Evolutionary conservation across 2,113 vertebrate genomes (phyloP).

Genomic region (Cyanoramphus novaezelandiae): DNA sequence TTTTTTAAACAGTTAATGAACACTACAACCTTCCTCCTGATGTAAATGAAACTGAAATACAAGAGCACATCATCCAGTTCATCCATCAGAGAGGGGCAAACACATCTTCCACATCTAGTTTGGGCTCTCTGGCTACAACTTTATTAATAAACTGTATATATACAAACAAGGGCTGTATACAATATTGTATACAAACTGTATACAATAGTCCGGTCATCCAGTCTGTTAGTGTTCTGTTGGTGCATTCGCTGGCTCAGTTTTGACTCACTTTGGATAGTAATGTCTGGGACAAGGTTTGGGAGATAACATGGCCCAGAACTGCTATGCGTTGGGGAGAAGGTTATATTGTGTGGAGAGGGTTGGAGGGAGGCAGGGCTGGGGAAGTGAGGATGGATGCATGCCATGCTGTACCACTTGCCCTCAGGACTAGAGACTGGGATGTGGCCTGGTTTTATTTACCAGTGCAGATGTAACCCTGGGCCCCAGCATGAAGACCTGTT

Average conservation of each 20-base stretch:
- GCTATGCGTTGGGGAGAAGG: not conserved
- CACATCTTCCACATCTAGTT: not conserved
- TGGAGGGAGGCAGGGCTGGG: not conserved
- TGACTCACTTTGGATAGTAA: not conserved
- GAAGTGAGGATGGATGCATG: rapidly evolving
- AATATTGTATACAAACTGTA: not conserved
- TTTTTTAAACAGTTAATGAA: not conserved
- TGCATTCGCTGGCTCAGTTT: not conserved
- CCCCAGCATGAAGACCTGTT: not conserved
- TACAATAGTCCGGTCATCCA: rapidly evolving
- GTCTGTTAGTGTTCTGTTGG: not conserved
- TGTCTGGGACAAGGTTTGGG: not conserved
- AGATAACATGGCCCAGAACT: not conserved
- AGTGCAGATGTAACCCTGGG: rapidly evolving
- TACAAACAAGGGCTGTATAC: not conserved
- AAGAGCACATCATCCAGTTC: not conserved
- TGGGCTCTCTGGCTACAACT: not conserved
- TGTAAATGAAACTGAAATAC: not conserved
- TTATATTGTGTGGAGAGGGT: not conserved
- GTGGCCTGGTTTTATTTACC: not conserved
- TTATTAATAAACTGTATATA: not conserved
- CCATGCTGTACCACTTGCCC: not conserved
- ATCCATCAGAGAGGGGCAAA: not conserved
- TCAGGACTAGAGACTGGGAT: not conserved
- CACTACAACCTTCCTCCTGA: not conserved